A percentile compares a stretch with the other conserved stretches of the same genome.
phyloP scores from a whole-genome alignment of 2,888 invertebrate genomes.

The Lepidochrysops patricia region DNA sequence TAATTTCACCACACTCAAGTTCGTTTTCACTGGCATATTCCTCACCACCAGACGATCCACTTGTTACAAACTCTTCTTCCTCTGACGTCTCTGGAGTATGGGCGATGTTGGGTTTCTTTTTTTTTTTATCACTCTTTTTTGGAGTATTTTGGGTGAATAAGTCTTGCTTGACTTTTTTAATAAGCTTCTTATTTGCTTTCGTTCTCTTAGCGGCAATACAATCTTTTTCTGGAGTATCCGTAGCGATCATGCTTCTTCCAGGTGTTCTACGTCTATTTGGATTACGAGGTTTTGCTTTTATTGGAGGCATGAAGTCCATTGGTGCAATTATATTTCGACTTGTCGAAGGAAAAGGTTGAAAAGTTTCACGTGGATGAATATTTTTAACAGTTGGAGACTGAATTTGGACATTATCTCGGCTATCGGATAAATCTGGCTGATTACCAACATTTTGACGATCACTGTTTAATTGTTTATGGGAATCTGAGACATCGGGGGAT shows the following conservation, averaged over 20 bases:
- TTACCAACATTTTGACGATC: background rate
- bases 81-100: background rate
- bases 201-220: background rate
- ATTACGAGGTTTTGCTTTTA: slow-evolving; percentile 4
- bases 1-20: too few relatives aligned
- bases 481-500: too few relatives aligned
- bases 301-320: background rate
- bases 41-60: background rate
- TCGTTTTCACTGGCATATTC: too few relatives aligned
- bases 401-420: background rate
- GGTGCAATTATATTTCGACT: background rate
- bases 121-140: background rate
- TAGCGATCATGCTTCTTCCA: slow-evolving; percentile 12
- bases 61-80: background rate
- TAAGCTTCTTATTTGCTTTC: background rate
- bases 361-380: too few relatives aligned
- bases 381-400: background rate
- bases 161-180: background rate
- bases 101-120: background rate
- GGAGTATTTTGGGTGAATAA: too few relatives aligned
- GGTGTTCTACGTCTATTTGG: background rate
- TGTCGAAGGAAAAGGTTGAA: too few relatives aligned
- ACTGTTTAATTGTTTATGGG: too few relatives aligned
- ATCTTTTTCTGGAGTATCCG: slow-evolving; percentile 8
- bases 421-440: background rate